These are phyloP conservation scores for Myocastor coypus DNA, from an alignment of 2,113 vertebrate species.

Conservation along the genomic window DNA sequence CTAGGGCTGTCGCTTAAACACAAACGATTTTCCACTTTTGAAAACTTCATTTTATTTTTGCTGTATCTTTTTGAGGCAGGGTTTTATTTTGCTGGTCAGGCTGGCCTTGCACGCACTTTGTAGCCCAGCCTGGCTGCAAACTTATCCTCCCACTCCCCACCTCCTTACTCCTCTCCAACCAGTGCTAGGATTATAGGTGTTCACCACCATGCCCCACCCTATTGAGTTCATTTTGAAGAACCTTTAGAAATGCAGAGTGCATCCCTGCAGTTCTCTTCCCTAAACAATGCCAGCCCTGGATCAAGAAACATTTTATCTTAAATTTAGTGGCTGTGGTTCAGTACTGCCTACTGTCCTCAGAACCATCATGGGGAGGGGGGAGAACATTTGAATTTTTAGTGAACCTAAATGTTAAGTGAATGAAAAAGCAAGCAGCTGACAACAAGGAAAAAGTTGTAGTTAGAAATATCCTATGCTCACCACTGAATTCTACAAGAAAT, in stretches of 20 bases:
- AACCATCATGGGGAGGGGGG: background rate
- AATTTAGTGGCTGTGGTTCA: background rate
- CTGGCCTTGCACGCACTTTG: background rate
- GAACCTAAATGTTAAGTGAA: background rate
- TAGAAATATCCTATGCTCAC: background rate
- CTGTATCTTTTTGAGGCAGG: background rate
- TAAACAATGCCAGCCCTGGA: background rate
- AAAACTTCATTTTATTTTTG: slow-evolving; percentile 2
- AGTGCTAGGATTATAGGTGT: too few species aligned
- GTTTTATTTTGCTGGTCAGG: background rate
- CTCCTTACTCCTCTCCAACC: too few species aligned
- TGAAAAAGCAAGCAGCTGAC: slow-evolving; percentile 1
- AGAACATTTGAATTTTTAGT: background rate
- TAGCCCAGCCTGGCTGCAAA: background rate
- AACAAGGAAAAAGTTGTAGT: background rate
- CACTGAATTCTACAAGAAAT: too few species aligned
- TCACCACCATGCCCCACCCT: background rate
- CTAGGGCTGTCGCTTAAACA: background rate
- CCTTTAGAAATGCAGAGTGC: background rate
- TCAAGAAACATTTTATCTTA: background rate
- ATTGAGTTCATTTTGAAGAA: slow-evolving; percentile 32
- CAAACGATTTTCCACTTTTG: background rate
- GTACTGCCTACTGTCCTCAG: background rate
- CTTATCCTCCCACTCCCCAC: too few species aligned
- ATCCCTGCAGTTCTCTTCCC: background rate